Conservation (phyloP, 2,797 vertebrate species). For the Natrix natrix region DNA sequence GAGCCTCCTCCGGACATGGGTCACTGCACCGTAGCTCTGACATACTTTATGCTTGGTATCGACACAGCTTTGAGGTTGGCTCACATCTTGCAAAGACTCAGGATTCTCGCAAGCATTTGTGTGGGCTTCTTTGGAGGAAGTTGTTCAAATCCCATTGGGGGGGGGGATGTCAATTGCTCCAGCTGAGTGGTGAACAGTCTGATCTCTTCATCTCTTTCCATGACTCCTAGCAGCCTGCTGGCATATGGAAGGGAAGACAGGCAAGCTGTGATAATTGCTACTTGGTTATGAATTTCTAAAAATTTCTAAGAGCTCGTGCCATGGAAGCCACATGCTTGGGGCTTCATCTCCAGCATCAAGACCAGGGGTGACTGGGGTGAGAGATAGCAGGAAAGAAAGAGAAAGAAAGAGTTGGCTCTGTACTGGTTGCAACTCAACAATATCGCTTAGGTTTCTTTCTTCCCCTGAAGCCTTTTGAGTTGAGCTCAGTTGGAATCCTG, state of each 20-base stretch:
- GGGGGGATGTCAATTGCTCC: background rate
- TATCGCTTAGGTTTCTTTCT: background rate
- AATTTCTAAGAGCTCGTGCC: background rate
- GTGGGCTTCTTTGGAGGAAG: background rate
- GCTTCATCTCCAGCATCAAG: background rate
- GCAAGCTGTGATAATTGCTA: background rate
- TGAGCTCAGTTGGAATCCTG: background rate
- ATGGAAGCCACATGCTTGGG: background rate
- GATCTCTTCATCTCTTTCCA: background rate
- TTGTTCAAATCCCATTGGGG: background rate
- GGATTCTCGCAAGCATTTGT: too few species aligned
- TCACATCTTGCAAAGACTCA: background rate
- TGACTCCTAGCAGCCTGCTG: background rate
- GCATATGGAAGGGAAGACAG: background rate
- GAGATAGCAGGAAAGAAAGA: too few species aligned
- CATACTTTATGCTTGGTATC: background rate
- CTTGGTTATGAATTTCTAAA: too few species aligned
- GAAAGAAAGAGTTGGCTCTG: too few species aligned
- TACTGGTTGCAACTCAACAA: background rate
- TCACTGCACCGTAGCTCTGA: background rate
- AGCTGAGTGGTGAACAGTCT: background rate
- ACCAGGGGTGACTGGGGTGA: background rate
- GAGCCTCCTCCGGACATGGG: too few species aligned
- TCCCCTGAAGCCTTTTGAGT: background rate
- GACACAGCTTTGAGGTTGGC: background rate